phyloP scores from a whole-genome alignment of 2,797 vertebrate genomes.

The Tolypeutes matacus region DNA sequence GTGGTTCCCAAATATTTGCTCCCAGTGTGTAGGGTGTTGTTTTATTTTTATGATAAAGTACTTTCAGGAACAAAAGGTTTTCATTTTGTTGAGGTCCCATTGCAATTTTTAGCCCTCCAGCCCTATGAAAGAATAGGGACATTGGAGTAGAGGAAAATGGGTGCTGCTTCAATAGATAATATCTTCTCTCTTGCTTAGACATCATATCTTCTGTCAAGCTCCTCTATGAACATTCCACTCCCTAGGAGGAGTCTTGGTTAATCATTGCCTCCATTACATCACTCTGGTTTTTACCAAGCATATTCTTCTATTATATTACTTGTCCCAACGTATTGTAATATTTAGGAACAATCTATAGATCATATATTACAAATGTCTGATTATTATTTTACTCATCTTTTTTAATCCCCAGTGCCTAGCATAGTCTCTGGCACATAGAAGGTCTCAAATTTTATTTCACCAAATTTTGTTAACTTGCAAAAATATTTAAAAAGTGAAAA shows the following conservation, averaged over 20 bases:
- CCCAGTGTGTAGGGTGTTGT: too few species aligned
- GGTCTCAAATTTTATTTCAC: slow-evolving; percentile 34
- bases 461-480: slow-evolving; percentile 54
- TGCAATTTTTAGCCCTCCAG: neutral
- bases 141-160: neutral
- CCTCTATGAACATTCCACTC: neutral
- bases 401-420: neutral
- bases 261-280: neutral
- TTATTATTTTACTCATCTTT: neutral
- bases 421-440: slow-evolving; percentile 31
- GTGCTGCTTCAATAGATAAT: neutral
- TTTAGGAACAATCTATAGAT: neutral
- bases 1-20: too few species aligned
- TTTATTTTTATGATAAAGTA: too few species aligned
- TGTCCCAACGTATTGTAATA: neutral
- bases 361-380: neutral
- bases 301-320: neutral
- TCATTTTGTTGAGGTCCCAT: neutral
- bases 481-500: slow-evolving; percentile 6
- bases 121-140: neutral
- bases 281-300: neutral
- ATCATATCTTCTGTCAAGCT: neutral
- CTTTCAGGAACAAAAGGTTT: too few species aligned
- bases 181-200: neutral
- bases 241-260: neutral